A percentile compares a stretch with the other conserved stretches of the same genome.
These are phyloP conservation scores for Naja naja DNA, from an alignment of 2,113 vertebrate genomes.

Conservation along the genomic window DNA sequence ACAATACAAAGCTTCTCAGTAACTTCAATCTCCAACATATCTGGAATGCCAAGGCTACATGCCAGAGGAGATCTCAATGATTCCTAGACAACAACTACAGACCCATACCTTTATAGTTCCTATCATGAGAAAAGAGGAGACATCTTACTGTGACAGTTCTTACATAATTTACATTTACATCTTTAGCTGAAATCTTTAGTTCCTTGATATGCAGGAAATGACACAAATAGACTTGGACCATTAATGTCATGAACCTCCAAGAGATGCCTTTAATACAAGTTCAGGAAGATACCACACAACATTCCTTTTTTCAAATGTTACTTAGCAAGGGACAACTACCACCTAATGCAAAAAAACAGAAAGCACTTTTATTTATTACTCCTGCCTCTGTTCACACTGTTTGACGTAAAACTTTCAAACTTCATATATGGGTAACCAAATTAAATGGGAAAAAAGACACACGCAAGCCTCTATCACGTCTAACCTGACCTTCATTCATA, in stretches of 20 bases:
- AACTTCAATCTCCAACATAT: not conserved
- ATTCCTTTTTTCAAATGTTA: not conserved
- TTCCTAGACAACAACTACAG: not conserved
- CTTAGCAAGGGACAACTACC: not conserved
- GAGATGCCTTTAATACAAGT: not conserved
- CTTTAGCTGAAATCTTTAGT: not conserved
- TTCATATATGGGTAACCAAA: not conserved
- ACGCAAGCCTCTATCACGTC: too few species aligned
- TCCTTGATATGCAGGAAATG: not conserved
- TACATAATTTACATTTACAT: not conserved
- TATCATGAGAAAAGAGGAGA: not conserved
- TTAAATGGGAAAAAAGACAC: not conserved
- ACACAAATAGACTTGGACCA: not conserved
- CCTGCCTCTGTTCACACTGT: not conserved
- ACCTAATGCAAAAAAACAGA: not conserved
- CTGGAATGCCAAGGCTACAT: not conserved
- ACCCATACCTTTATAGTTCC: not conserved
- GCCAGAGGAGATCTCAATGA: not conserved
- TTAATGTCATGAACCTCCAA: not conserved
- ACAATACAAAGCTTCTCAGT: not conserved
- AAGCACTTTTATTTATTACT: not conserved
- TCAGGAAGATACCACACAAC: not conserved
- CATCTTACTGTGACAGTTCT: not conserved
- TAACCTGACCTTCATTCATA: not conserved
- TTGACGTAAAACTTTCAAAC: not conserved